phyloP scores from a whole-genome alignment of 1,140 invertebrate species.

The Nautilus pompilius region DNA sequence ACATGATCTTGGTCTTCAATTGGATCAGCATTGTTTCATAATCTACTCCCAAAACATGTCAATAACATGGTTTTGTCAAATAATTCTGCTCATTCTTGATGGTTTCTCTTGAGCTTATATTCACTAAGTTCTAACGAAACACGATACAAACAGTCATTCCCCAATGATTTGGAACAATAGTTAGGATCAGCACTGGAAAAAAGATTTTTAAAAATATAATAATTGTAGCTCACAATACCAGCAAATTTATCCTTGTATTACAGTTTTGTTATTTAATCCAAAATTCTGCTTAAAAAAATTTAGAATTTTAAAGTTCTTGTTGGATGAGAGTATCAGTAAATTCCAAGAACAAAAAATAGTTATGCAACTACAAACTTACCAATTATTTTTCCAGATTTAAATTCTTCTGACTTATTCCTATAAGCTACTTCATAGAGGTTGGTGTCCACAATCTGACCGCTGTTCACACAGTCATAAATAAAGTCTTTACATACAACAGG shows the following conservation, averaged over 20 bases:
- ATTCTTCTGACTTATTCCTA: conserved; percentile 27
- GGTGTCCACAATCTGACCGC: conserved; percentile 17
- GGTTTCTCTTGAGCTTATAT: too few species aligned
- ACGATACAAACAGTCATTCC: too few species aligned
- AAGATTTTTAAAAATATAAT: too few species aligned
- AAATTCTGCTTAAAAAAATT: neutral
- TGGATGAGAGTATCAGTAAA: neutral
- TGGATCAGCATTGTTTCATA: too few species aligned
- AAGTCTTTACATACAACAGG: conserved; percentile 41
- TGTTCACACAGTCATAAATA: conserved; percentile 34
- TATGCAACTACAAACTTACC: conserved; percentile 20
- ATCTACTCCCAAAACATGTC: too few species aligned
- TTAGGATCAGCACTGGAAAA: too few species aligned
- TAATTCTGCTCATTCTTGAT: too few species aligned
- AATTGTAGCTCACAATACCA: neutral
- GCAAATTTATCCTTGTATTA: neutral
- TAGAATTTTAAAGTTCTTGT: neutral
- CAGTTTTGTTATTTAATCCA: neutral
- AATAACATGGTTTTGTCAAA: too few species aligned
- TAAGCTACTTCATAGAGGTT: conserved; percentile 30
- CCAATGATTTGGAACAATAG: too few species aligned
- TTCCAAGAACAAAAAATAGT: too few species aligned
- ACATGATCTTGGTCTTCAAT: too few species aligned
- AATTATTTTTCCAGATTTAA: conserved; percentile 42
- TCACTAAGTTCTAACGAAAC: too few species aligned